Evolutionary conservation across 2,113 vertebrate species (phyloP), one percentile per base, ranked within the genome.

Genomic region (Urocolius indicus): DNA sequence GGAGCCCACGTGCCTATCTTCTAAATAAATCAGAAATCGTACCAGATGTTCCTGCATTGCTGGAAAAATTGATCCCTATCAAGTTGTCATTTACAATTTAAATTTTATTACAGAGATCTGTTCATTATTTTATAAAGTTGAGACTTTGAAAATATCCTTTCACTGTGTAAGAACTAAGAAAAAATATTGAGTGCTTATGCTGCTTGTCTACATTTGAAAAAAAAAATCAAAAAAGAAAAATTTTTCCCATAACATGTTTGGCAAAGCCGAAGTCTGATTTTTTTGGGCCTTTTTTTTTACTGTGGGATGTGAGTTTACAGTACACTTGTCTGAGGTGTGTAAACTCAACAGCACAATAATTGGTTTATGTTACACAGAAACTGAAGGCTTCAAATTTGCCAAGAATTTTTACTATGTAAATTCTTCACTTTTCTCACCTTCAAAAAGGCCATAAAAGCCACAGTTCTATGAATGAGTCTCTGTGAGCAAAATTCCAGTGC

Each of bases 351-450:
- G 17, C 36, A 58, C 3, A 32, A 32, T 74, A 90, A 92, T 92
- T 66, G 61, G 27, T 90, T 94, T 67, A 77, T 67, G 73, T 62
- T 92, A 43, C 3, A 5, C 36, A 88, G 67, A 88, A 90, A 48
- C 38, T 74, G 59, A 10, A 74, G 75, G 38, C 13, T 90, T 13
- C 3, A 29, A 32, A 63, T 74, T 79, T 58, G 88, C 72, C 91
- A 94, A 73, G 80, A 92, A 92, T 89, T 94, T 96, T 96, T 91
- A 87, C 65, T 67, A 16, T 19, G 30, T 43, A 84, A 94, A 84
- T 95, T 83, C 68, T 92, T 71, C 4, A 1, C 32, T 92, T 94
- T 80, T 88, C 90, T 88, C 79, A 52, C 75, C 76, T 95, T 67
- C 34, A 55, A 13, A 77, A 58, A 69, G 34, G 38, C 21, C 34